Percentiles rank a stretch among this genome's conserved stretches.
Conservation (phyloP, 2,888 invertebrate genomes). For the Mythimna albipuncta region DNA sequence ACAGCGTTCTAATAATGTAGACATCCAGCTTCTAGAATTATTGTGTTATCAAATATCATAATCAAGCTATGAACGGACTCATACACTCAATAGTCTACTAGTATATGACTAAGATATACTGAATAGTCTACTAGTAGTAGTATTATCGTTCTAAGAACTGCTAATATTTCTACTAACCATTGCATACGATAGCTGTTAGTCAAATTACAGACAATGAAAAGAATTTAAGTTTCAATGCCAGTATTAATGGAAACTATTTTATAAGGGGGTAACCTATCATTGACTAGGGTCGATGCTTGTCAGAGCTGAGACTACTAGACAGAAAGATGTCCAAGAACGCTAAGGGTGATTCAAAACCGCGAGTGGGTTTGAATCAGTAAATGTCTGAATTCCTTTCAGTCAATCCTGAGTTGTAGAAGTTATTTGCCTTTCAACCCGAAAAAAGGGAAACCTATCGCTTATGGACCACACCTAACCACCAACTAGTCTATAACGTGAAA, state of each 20-base stretch:
- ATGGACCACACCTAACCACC: not conserved
- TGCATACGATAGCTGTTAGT: constrained; percentile 25
- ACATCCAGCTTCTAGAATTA: constrained; percentile 10
- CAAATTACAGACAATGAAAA: constrained; percentile 29
- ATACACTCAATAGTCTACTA: constrained; percentile 6
- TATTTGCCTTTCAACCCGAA: no score
- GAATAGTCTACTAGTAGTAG: constrained; percentile 7
- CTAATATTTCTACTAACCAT: constrained; percentile 24
- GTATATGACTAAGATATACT: not conserved
- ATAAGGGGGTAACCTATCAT: not conserved
- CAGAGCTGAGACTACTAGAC: no score
- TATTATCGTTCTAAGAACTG: constrained; percentile 40
- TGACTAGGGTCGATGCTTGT: no score
- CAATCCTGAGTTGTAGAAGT: no score
- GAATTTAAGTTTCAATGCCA: constrained; percentile 21
- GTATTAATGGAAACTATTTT: not conserved
- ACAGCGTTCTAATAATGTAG: no score
- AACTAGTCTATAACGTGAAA: not conserved
- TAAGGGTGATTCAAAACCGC: no score
- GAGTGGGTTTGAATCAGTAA: no score
- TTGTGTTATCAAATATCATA: constrained; percentile 24
- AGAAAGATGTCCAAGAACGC: no score
- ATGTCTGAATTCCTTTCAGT: no score
- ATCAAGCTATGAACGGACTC: constrained; percentile 19
- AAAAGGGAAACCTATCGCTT: not conserved